A percentile compares a stretch with the other conserved stretches of the same genome.
These are phyloP conservation scores for Trichomycterus rosablanca DNA, from an alignment of 2,113 vertebrate species.

Conservation along the genomic window DNA sequence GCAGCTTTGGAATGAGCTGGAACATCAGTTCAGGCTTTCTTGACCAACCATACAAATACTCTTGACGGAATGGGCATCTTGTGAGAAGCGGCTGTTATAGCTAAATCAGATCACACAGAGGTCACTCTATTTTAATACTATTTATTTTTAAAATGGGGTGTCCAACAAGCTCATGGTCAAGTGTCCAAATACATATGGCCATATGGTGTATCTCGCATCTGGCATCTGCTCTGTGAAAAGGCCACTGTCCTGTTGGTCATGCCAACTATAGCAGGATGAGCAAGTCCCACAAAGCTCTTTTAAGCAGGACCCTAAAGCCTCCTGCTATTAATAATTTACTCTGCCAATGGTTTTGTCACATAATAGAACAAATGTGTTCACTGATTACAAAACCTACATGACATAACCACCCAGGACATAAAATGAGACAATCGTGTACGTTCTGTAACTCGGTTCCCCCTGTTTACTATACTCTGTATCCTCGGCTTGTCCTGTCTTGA, in stretches of 20 bases:
- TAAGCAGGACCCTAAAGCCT: slow-evolving; percentile 22
- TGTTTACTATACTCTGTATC: slow-evolving; percentile 7
- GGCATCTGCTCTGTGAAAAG: slow-evolving; percentile 58
- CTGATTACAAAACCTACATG: background rate
- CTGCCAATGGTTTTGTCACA: background rate
- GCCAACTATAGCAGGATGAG: slow-evolving; percentile 12
- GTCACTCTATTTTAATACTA: too few relatives aligned
- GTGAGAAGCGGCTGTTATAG: too few relatives aligned
- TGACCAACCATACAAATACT: too few relatives aligned
- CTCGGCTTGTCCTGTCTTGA: slow-evolving; percentile 27
- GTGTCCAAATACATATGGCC: too few relatives aligned
- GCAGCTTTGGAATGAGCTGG: too few relatives aligned
- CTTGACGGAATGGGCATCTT: too few relatives aligned
- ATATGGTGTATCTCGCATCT: slow-evolving; percentile 48
- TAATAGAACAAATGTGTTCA: background rate
- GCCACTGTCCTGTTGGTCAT: slow-evolving; percentile 58
- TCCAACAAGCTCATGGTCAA: too few relatives aligned
- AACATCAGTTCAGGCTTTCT: too few relatives aligned
- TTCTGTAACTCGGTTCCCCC: background rate
- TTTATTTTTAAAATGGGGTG: too few relatives aligned
- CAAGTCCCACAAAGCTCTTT: slow-evolving; percentile 36
- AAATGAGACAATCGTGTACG: background rate
- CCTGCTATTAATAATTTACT: slow-evolving; percentile 16
- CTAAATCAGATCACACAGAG: too few relatives aligned
- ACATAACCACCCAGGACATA: background rate